Evolutionary conservation across 1,140 invertebrate genomes (phyloP).

Genomic region (Mercenaria mercenaria): DNA sequence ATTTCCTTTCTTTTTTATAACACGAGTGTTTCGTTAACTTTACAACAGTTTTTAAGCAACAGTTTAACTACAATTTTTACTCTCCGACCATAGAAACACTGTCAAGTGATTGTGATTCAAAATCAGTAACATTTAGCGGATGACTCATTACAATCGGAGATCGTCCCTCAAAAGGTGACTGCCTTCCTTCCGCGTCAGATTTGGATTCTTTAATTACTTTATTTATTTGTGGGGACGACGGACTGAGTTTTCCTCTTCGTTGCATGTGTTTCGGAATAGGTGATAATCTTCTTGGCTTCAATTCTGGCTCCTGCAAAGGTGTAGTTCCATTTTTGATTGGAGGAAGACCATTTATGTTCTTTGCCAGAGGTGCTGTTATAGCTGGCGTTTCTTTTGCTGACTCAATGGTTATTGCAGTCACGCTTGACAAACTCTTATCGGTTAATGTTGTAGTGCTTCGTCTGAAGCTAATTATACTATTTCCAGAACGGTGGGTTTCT

Average conservation of each 20-base stretch:
- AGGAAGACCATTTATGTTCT: not conserved
- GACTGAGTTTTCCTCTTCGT: not conserved
- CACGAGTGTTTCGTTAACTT: no score
- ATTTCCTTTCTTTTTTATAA: no score
- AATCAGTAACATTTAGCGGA: not conserved
- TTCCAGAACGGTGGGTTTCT: slow-evolving; percentile 28
- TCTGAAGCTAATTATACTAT: slow-evolving; percentile 37
- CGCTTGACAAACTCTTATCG: not conserved
- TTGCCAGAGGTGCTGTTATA: no score
- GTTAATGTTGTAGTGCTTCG: slow-evolving; percentile 19
- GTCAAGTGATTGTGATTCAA: not conserved
- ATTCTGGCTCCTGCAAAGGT: not conserved
- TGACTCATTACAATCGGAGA: not conserved
- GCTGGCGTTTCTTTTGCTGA: not conserved
- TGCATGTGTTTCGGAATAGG: slow-evolving; percentile 12
- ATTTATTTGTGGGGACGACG: not conserved
- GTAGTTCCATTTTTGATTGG: not conserved
- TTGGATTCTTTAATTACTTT: not conserved
- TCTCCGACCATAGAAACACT: not conserved
- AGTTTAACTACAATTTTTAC: no score
- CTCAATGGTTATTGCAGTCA: slow-evolving; percentile 9
- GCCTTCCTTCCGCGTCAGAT: not conserved
- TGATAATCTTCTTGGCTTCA: not conserved
- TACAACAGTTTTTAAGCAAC: no score
- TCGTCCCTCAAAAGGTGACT: not conserved